Conservation (phyloP, 2,797 vertebrate genomes). For the Anas bernieri region DNA sequence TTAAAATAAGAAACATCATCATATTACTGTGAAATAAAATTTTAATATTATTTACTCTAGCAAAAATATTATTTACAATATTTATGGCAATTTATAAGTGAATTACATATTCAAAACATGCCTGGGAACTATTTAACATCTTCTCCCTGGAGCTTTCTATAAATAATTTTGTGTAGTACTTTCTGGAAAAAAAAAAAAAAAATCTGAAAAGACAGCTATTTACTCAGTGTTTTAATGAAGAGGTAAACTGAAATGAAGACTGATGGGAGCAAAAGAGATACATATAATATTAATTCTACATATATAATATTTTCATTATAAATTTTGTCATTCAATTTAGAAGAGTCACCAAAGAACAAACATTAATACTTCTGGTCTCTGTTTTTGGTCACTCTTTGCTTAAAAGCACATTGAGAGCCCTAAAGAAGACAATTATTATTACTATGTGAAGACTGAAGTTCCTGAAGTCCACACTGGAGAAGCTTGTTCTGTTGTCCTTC, state of each 20-base stretch:
- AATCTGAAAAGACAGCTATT: neutral
- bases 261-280: neutral
- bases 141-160: neutral
- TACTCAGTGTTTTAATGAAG: neutral
- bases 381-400: neutral
- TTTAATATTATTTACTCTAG: neutral
- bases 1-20: neutral
- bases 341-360: neutral
- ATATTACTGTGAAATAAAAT: neutral
- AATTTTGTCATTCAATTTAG: neutral
- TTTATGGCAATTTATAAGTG: neutral
- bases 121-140: neutral
- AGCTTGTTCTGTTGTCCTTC: too few relatives aligned
- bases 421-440: neutral
- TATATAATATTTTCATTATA: neutral
- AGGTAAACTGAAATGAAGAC: neutral
- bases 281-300: neutral
- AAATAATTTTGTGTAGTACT: neutral
- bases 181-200: neutral
- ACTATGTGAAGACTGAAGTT: neutral
- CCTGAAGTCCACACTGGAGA: neutral
- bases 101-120: neutral
- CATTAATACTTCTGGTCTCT: neutral
- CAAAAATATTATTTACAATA: neutral
- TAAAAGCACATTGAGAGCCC: neutral